phyloP scores from a whole-genome alignment of 2,113 vertebrate genomes.

The Rallus limicola region DNA sequence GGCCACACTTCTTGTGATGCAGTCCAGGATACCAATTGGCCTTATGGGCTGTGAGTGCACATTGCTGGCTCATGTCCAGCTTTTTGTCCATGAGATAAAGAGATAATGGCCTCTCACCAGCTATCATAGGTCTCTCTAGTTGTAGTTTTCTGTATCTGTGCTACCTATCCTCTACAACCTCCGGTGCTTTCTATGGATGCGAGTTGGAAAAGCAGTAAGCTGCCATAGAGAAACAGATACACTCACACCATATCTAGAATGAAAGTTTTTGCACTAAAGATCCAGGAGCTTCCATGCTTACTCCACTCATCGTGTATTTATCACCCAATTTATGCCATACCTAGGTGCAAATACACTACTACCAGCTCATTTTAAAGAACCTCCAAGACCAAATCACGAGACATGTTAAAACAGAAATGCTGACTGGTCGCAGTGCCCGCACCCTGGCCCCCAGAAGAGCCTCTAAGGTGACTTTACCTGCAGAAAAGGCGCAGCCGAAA shows the following conservation, averaged over 20 bases:
- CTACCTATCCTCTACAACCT: neutral
- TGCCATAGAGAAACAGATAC: neutral
- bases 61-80: too few relatives aligned
- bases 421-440: neutral
- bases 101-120: neutral
- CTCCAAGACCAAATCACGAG: neutral
- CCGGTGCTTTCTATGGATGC: neutral
- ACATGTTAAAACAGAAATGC: neutral
- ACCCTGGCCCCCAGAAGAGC: neutral
- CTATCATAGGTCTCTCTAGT: neutral
- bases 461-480: constrained; percentile 74
- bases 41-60: too few relatives aligned
- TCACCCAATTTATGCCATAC: rapidly evolving
- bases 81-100: too few relatives aligned
- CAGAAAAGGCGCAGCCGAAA: constrained; percentile 90
- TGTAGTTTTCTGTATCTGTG: neutral
- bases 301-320: neutral
- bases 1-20: too few relatives aligned
- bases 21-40: too few relatives aligned
- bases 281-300: neutral
- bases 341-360: neutral
- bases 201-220: neutral
- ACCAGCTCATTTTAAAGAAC: neutral
- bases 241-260: neutral
- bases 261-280: neutral